These are phyloP conservation scores for Thereuonema tuberculata DNA, from an alignment of 1,140 invertebrate genomes.

Conservation along the genomic window DNA sequence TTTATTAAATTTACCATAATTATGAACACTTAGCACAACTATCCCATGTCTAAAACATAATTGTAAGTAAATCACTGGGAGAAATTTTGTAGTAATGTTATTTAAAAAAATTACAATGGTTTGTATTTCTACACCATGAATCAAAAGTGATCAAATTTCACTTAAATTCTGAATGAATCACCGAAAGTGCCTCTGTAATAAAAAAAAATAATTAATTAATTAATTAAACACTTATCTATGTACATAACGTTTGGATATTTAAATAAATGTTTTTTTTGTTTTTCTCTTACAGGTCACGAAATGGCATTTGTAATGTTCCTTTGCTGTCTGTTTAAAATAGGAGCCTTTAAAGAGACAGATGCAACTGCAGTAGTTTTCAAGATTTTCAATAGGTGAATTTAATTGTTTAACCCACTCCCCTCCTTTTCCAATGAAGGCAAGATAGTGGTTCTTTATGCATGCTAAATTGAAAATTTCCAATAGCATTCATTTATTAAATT, in stretches of 20 bases:
- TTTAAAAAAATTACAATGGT: no score
- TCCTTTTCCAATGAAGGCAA: no score
- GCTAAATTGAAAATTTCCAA: no score
- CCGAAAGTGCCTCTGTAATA: not conserved
- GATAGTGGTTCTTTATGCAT: no score
- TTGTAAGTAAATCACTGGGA: no score
- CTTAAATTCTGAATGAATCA: not conserved
- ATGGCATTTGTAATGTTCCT: conserved; percentile 93
- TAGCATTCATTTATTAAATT: not conserved
- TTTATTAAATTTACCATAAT: no score
- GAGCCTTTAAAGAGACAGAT: conserved; percentile 56
- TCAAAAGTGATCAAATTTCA: no score
- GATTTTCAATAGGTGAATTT: conserved; percentile 46
- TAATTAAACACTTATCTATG: not conserved
- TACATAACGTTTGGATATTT: not conserved
- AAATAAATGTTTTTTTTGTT: conserved; percentile 4
- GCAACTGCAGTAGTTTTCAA: conserved; percentile 55
- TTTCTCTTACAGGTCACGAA: conserved; percentile 58
- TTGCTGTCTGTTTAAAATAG: conserved; percentile 86
- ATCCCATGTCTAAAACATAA: no score
- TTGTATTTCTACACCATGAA: no score
- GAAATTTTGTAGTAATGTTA: no score
- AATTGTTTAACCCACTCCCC: no score
- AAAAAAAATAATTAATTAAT: not conserved
- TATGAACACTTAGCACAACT: no score